A percentile compares a stretch with the other conserved stretches of the same genome.
Evolutionary conservation across 2,888 invertebrate species (phyloP).

Genomic region (Seladonia tumulorum): DNA sequence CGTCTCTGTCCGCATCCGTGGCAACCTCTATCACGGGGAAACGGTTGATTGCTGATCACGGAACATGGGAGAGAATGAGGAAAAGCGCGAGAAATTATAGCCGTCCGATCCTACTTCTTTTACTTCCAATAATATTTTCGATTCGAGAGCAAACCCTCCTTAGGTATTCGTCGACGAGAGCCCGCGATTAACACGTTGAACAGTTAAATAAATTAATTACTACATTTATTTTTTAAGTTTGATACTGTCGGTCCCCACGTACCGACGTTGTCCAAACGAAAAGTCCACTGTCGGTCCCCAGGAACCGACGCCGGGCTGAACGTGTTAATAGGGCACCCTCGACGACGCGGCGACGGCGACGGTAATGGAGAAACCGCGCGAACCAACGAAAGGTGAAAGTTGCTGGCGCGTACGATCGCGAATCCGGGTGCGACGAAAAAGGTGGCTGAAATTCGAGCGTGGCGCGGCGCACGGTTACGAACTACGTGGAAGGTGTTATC

Average conservation of each 20-base stretch:
- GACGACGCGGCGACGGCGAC: neutral
- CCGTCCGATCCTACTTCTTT: no score
- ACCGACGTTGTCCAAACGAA: no score
- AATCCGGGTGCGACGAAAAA: neutral
- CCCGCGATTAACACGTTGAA: neutral
- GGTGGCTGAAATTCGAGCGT: neutral
- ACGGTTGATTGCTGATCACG: neutral
- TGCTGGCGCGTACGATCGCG: slow-evolving; percentile 24
- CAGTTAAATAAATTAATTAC: no score
- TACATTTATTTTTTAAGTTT: no score
- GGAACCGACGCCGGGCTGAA: no score
- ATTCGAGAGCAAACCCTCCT: neutral
- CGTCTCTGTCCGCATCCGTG: neutral
- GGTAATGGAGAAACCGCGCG: slow-evolving; percentile 19
- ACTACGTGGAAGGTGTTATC: slow-evolving; percentile 12
- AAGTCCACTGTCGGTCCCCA: no score
- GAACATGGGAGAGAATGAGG: neutral
- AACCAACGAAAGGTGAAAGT: slow-evolving; percentile 62
- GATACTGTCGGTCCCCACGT: no score
- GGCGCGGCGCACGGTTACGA: neutral
- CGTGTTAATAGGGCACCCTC: neutral
- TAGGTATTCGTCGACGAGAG: neutral
- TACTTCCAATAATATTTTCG: neutral
- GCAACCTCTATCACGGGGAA: neutral
- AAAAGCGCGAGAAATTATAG: no score